phyloP scores from a whole-genome alignment of 2,113 vertebrate genomes.

The Heterotilapia buettikoferi region DNA sequence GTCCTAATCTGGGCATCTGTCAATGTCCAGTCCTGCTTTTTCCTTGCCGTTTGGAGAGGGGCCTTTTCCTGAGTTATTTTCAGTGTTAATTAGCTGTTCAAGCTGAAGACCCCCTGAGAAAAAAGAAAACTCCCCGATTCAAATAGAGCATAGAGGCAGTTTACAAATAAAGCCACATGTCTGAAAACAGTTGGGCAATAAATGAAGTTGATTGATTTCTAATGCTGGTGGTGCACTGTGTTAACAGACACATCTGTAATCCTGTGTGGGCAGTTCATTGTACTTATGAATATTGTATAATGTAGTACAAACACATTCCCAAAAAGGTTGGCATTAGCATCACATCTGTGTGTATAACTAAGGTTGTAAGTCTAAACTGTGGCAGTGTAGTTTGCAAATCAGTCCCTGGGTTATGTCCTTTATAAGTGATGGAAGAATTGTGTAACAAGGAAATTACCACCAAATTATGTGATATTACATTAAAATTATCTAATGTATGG shows the following conservation, averaged over 20 bases:
- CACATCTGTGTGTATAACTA: neutral
- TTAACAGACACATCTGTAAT: neutral
- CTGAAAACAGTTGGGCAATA: neutral
- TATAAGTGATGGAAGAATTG: neutral
- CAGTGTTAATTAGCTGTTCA: neutral
- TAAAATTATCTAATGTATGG: neutral
- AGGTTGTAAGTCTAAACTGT: neutral
- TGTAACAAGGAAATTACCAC: neutral
- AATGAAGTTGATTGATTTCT: neutral
- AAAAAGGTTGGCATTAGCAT: neutral
- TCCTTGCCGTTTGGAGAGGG: neutral
- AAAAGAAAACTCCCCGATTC: neutral
- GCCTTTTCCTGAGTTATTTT: neutral
- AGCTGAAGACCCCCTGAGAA: neutral
- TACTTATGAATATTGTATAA: too few relatives aligned
- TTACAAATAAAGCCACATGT: neutral
- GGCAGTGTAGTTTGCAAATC: neutral
- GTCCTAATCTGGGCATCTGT: conserved; percentile 60
- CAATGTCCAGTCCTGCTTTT: conserved; percentile 19
- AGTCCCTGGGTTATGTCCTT: neutral
- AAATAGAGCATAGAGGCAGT: neutral
- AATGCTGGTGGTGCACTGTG: neutral
- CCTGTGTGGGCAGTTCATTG: neutral
- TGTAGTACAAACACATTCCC: neutral
- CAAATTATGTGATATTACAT: neutral